Evolutionary conservation across 2,888 invertebrate species (phyloP), one percentile per base, ranked within the genome.

Genomic region (Macropis europaea): DNA sequence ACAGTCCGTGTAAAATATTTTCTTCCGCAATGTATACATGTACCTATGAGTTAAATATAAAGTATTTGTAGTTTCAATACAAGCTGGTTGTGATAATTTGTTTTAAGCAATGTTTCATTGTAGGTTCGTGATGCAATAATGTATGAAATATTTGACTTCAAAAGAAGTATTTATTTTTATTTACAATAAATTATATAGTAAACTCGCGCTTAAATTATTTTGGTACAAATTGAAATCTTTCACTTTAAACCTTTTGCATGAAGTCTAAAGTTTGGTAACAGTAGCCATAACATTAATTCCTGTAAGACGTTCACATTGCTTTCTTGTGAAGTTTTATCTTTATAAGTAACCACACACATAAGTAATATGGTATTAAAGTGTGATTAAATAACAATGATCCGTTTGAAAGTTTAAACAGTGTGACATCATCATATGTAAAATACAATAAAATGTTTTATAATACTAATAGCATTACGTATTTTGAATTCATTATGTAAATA

Each of bases 171-270:
- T 19, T 47, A 45, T 24, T 45, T 45, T 3, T 48, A 40, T 38
- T 17, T 48, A 47, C 42, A 42, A 42, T 54, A 60, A 48, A 36
- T 60, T 11, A 2, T 30, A 28, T 15, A 60, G 22, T 30, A 19
- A 15, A 38, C 22, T 32, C 17, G 9, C 7, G 24, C 2, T 32
- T 6, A 13, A 0, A 19, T 57, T 36, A 26, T 7, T 45, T 36
- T 5, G 9, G 30, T 45, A 45, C 24, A 34, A 45, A 45, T 24
- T n/a, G 43, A 22, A 24, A 43, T 30, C n/a, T 30, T 42, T 42
- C 11, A 11, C 32, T 6, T 7, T 54, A 22, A 30, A 24, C 36
- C 11, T 11, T 22, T 15, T 4, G 7, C 7, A 24, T 52, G 38
- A 24, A 7, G 17, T 4, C 26, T 38, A 11, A 52, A 24, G 2